Evolutionary conservation across 2,888 invertebrate species (phyloP).

Genomic region (Conops quadrifasciatus): DNA sequence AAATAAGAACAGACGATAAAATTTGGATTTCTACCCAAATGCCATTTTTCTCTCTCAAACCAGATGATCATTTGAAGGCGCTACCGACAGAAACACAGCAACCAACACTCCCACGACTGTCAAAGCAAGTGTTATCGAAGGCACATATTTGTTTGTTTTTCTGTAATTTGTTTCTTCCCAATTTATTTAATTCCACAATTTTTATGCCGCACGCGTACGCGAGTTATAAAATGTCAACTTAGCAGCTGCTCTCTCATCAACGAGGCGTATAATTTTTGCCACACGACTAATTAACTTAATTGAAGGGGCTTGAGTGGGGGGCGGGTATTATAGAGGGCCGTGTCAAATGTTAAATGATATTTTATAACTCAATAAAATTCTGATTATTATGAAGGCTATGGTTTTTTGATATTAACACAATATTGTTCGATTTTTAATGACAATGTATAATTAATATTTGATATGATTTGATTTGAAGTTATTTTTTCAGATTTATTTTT

Average conservation of each 20-base stretch:
- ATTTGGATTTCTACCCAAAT: no score
- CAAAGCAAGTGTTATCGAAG: no score
- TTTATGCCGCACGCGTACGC: background rate
- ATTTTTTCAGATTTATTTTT: no score
- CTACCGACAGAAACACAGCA: no score
- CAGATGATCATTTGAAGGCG: no score
- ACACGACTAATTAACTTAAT: constrained; percentile 21
- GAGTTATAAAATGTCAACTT: constrained; percentile 16
- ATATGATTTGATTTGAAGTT: no score
- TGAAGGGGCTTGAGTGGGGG: background rate
- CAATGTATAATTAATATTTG: background rate
- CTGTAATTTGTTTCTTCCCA: background rate
- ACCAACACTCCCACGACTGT: no score
- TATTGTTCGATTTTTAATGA: background rate
- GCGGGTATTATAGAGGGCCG: background rate
- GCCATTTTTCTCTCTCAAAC: no score
- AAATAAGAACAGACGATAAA: no score
- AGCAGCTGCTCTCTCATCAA: background rate
- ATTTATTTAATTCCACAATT: background rate
- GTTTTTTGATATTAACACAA: background rate
- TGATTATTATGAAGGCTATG: background rate
- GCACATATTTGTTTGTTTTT: background rate
- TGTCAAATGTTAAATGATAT: background rate
- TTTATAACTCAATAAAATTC: background rate
- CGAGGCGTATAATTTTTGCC: constrained; percentile 27